A percentile compares a stretch with the other conserved stretches of the same genome.
Evolutionary conservation across 1,140 invertebrate species (phyloP).

Genomic region (Cherax quadricarinatus): DNA sequence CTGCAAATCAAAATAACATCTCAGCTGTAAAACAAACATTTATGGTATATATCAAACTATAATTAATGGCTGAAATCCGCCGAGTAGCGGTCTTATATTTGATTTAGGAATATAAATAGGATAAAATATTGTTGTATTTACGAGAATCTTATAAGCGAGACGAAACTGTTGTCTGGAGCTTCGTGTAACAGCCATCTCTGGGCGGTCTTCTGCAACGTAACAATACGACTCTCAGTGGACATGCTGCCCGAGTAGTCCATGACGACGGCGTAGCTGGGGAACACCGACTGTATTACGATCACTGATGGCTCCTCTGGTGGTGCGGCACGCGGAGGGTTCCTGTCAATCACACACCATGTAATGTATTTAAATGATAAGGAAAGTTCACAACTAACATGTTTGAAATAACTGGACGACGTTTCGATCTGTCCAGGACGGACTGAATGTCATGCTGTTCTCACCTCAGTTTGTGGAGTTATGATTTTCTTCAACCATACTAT

Average conservation of each 20-base stretch:
- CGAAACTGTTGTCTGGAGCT: not conserved
- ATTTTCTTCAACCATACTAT: too few relatives aligned
- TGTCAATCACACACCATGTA: not conserved
- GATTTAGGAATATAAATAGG: too few relatives aligned
- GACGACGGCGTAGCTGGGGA: not conserved
- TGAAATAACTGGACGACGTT: too few relatives aligned
- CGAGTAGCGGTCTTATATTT: too few relatives aligned
- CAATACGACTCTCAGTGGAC: not conserved
- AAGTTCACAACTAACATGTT: not conserved
- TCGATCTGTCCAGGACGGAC: too few relatives aligned
- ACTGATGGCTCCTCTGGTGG: not conserved
- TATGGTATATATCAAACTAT: too few relatives aligned
- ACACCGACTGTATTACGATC: not conserved
- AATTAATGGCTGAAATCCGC: too few relatives aligned
- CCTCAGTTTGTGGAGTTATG: too few relatives aligned
- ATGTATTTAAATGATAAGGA: not conserved
- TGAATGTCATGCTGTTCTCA: not conserved
- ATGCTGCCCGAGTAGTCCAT: not conserved
- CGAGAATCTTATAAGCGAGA: not conserved
- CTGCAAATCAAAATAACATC: too few relatives aligned
- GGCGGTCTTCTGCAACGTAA: not conserved
- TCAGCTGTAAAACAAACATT: too few relatives aligned
- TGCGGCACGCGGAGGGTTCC: not conserved
- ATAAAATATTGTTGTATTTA: not conserved
- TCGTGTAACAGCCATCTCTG: not conserved